Evolutionary conservation across 2,888 invertebrate genomes (phyloP).

Genomic region (Myathropa florea): DNA sequence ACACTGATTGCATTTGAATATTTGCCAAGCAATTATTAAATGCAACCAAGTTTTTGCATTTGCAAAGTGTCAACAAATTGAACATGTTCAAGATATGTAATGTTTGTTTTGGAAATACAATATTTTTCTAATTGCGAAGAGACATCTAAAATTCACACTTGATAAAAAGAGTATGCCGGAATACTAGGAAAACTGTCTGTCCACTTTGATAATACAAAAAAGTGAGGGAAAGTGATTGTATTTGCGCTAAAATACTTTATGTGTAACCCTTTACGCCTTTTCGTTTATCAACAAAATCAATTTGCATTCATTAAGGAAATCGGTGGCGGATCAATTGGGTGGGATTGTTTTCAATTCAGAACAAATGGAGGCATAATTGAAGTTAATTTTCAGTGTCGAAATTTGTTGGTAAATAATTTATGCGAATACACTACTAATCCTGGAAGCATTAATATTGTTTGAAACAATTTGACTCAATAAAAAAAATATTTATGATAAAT

Average conservation of each 20-base stretch:
- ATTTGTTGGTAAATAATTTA: slow-evolving; percentile 10
- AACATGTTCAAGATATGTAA: not conserved
- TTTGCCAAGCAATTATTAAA: not conserved
- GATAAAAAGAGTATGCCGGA: not conserved
- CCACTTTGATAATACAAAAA: not conserved
- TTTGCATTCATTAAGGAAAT: slow-evolving; percentile 20
- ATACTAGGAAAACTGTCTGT: not conserved
- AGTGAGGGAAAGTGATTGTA: slow-evolving; percentile 5
- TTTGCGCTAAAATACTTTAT: not conserved
- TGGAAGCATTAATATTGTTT: not conserved
- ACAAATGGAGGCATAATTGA: not conserved
- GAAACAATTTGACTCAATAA: not conserved
- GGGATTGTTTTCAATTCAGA: not conserved
- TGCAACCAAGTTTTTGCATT: not conserved
- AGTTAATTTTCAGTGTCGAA: not conserved
- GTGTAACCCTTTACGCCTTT: not conserved
- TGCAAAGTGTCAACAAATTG: not conserved
- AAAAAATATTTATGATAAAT: not conserved
- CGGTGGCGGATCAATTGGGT: not conserved
- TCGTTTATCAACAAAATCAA: not conserved
- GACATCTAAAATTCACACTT: slow-evolving; percentile 5
- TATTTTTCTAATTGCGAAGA: slow-evolving; percentile 1
- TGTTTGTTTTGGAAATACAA: slow-evolving; percentile 22
- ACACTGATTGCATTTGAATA: slow-evolving; percentile 4
- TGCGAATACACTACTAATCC: not conserved